These are phyloP conservation scores for Semotilus atromaculatus DNA, from an alignment of 2,797 vertebrate species.

Conservation along the genomic window DNA sequence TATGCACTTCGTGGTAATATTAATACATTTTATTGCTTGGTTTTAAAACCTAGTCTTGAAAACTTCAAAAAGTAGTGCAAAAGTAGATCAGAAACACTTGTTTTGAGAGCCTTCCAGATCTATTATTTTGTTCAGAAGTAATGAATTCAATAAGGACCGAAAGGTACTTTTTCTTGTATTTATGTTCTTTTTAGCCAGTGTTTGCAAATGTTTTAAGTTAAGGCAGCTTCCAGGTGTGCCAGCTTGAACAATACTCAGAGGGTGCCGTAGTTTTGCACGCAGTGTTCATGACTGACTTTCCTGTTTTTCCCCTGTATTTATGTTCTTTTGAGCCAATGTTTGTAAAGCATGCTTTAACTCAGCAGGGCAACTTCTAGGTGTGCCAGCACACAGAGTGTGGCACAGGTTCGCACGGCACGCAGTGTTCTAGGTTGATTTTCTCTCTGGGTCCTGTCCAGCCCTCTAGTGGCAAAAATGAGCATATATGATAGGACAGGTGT, in stretches of 20 bases:
- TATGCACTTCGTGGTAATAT: not conserved
- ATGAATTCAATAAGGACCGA: conserved; percentile 2
- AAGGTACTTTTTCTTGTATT: conserved; percentile 9
- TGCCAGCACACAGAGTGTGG: conserved; percentile 7
- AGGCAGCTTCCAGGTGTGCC: conserved; percentile 31
- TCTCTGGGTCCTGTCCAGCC: conserved; percentile 14
- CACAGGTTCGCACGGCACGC: not conserved
- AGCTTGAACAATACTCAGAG: conserved; percentile 16
- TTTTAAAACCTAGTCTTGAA: not conserved
- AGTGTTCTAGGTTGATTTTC: not conserved
- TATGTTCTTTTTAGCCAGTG: conserved; percentile 14
- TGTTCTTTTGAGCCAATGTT: conserved; percentile 20
- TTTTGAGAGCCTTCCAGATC: not conserved
- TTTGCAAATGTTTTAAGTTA: conserved; percentile 37
- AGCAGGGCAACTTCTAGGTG: conserved; percentile 25
- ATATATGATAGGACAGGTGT: conserved; percentile 3
- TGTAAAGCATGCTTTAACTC: conserved; percentile 24
- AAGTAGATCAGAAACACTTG: not conserved
- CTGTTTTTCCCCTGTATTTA: conserved; percentile 16
- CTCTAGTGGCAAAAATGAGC: conserved; percentile 13
- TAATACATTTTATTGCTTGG: not conserved
- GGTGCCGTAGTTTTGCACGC: conserved; percentile 20
- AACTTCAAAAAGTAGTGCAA: not conserved
- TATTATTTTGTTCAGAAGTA: conserved; percentile 11
- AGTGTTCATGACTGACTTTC: conserved; percentile 14